Evolutionary conservation across 2,797 vertebrate species (phyloP).

Genomic region (Chaenodraco wilsoni): DNA sequence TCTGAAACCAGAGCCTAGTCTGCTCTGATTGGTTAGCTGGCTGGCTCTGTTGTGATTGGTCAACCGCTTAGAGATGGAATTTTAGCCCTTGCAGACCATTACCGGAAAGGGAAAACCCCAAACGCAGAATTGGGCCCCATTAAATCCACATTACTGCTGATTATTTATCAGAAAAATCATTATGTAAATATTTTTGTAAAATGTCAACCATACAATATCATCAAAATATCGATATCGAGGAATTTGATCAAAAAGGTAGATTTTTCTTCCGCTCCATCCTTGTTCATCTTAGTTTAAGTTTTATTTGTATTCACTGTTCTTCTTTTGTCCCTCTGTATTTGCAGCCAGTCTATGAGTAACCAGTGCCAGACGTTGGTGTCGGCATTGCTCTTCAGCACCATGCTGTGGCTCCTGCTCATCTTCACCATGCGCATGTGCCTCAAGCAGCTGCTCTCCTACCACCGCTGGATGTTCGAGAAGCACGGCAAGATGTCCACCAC

Average conservation of each 20-base stretch:
- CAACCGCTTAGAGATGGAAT: no score
- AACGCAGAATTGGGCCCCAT: no score
- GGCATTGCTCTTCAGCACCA: conserved; percentile 89
- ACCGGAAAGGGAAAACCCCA: no score
- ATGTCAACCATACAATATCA: no score
- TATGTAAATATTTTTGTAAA: no score
- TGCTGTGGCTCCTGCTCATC: conserved; percentile 91
- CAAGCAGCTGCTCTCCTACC: conserved; percentile 91
- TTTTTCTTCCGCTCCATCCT: background rate
- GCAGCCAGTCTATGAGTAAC: conserved; percentile 85
- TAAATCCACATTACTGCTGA: no score
- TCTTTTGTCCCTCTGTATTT: conserved; percentile 9
- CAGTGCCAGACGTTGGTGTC: conserved; percentile 88
- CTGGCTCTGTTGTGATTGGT: no score
- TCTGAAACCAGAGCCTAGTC: no score
- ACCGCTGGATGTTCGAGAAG: conserved; percentile 92
- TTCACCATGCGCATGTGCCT: conserved; percentile 92
- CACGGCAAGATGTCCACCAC: conserved; percentile 88
- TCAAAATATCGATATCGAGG: no score
- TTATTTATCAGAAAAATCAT: no score
- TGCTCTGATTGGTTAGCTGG: no score
- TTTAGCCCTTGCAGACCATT: no score
- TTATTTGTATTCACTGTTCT: background rate
- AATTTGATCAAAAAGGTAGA: background rate
- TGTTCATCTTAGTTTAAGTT: background rate